Percentiles rank a stretch among this genome's conserved stretches.
phyloP scores from a whole-genome alignment of 2,888 invertebrate species.

The Neocrepidodera transversa region DNA sequence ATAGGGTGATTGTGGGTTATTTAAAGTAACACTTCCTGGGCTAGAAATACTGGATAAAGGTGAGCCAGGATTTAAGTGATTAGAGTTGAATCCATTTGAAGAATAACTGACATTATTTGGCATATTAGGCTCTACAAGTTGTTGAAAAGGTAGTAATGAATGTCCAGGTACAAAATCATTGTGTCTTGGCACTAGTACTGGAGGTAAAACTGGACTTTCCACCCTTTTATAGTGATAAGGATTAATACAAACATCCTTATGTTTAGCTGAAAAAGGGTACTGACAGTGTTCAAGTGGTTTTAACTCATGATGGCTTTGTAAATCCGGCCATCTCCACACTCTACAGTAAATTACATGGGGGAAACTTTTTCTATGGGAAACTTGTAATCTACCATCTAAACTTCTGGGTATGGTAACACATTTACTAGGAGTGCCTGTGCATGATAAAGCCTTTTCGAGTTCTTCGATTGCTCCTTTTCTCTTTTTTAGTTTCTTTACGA shows the following conservation, averaged over 20 bases:
- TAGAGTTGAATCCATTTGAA: conserved; percentile 77
- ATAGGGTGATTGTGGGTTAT: conserved; percentile 73
- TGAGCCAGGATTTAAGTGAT: conserved; percentile 65
- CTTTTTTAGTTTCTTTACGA: conserved; percentile 96
- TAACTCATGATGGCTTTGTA: conserved; percentile 97
- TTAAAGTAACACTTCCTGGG: conserved; percentile 68
- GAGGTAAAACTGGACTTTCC: conserved; percentile 96
- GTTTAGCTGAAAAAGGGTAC: conserved; percentile 95
- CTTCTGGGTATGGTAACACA: conserved; percentile 98
- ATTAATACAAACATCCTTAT: conserved; percentile 99
- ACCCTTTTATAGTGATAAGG: conserved; percentile 99
- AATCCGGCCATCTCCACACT: conserved; percentile 99
- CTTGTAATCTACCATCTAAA: conserved; percentile 94
- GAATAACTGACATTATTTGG: conserved; percentile 93
- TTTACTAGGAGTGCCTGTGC: conserved; percentile 93
- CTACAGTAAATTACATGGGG: conserved; percentile 99
- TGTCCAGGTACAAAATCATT: conserved; percentile 95
- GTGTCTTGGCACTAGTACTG: conserved; percentile 96
- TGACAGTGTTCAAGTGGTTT: conserved; percentile 95
- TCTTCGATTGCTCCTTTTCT: conserved; percentile 95
- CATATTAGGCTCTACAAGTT: conserved; percentile 87
- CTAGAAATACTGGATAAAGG: conserved; percentile 71
- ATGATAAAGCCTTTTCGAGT: conserved; percentile 88
- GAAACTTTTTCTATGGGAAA: conserved; percentile 95
- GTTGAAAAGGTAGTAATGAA: conserved; percentile 87